phyloP scores from a whole-genome alignment of 2,888 invertebrate species.

The Chrysolina haemoptera region DNA sequence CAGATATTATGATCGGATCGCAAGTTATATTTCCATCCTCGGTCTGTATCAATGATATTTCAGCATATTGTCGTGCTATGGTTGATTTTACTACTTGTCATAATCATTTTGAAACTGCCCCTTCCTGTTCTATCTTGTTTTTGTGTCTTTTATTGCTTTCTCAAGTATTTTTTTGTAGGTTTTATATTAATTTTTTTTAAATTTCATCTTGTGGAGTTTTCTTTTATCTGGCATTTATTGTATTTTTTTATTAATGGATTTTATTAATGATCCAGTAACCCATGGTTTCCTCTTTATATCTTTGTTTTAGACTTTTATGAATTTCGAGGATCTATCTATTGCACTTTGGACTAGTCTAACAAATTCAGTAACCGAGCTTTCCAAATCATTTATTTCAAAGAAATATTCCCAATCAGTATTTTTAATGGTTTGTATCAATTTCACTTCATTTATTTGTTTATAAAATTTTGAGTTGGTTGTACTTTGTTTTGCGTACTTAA shows the following conservation, averaged over 20 bases:
- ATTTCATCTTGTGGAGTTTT: no score
- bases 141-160: no score
- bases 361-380: background rate
- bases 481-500: background rate
- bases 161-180: no score
- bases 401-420: background rate
- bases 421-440: background rate
- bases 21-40: no score
- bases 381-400: background rate
- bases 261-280: background rate
- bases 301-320: background rate
- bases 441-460: background rate
- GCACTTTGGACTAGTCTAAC: background rate
- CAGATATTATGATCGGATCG: no score
- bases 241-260: constrained; percentile 13
- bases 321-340: background rate
- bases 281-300: background rate
- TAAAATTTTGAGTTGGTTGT: background rate
- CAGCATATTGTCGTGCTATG: no score
- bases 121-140: no score
- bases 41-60: no score
- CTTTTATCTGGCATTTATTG: background rate
- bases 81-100: no score
- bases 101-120: no score
- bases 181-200: no score